Evolutionary conservation across 1,140 invertebrate genomes (phyloP).

Genomic region (Sitodiplosis mosellana): DNA sequence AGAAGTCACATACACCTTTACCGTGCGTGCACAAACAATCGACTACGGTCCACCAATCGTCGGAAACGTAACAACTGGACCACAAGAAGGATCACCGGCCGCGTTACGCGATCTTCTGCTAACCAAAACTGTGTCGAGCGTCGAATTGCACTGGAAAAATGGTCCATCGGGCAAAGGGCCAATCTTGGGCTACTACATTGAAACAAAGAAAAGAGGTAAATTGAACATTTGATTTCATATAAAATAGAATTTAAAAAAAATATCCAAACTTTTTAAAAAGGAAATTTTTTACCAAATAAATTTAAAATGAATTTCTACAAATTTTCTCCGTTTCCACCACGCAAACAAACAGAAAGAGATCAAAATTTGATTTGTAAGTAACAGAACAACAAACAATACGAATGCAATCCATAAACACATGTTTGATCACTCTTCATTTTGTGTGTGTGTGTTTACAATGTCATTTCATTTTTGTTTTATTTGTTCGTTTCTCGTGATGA

Average conservation of each 20-base stretch:
- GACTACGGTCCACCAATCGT: conserved; percentile 59
- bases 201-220: conserved; percentile 70
- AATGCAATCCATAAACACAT: background rate
- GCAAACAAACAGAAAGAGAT: background rate
- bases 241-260: background rate
- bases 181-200: conserved; percentile 83
- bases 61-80: conserved; percentile 80
- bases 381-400: background rate
- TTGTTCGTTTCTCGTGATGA: background rate
- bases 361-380: background rate
- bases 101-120: conserved; percentile 52
- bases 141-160: conserved; percentile 78
- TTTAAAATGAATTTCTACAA: background rate
- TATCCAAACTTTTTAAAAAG: background rate
- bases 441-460: background rate
- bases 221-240: conserved; percentile 2
- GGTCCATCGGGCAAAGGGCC: conserved; percentile 65
- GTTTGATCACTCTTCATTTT: background rate
- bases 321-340: background rate
- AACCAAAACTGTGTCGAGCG: conserved; percentile 59
- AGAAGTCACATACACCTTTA: conserved; percentile 80
- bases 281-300: background rate
- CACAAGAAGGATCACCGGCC: conserved; percentile 79
- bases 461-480: too few species aligned
- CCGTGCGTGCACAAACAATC: conserved; percentile 73